Base-by-base conservation (phyloP, 2,888 invertebrate genomes). In the Sinelater perroti region DNA sequence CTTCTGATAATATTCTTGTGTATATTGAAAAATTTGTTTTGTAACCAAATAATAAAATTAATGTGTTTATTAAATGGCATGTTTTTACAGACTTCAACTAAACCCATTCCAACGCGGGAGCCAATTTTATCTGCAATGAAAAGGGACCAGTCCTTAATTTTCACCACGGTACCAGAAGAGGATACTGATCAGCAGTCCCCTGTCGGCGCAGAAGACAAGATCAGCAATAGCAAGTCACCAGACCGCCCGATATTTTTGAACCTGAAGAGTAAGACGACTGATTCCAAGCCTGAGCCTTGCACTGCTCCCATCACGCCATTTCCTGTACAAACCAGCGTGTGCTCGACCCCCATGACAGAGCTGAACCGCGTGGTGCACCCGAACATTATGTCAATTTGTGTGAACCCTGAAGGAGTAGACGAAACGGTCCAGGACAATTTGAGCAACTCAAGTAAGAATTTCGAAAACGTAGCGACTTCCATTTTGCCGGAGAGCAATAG, bases 111-210 rank as follows among this genome's bases (percentile, higher is more conserved):
- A 14, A 56, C 79, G 24, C 79, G 85, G 70, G 80, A 82, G 75
- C 67, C 78, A 56, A 70, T 78, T 51, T 73, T 83, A 1, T 83
- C 85, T 1, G 82, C 85, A 24, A 87, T 91, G 83, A 91, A 90
- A 77, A 81, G 91, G 45, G 91, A 91, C 73, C 88, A 89, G 61
- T 91, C 91, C 0, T 76, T 91, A 1, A 87, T 92, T 21, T 92
- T 92, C 70, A 91, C 91, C 0, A 89, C 91, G 2, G 92, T 92
- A 45, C 90, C 91, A 1, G 92, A 92, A 79, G 92, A 93, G 72
- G 87, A 85, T 42, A 78, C 77, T 18, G 73, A 74, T 36, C 62
- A 67, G 16, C 63, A 66, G 14, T 61, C 67, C 1, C 70, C 67
- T 10, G 40, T 61, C 10, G 66, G 61, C n/a, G 52, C 63, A 55